These are phyloP conservation scores for Plectrocnemia conspersa DNA, from an alignment of 1,140 invertebrate species.

Conservation along the genomic window DNA sequence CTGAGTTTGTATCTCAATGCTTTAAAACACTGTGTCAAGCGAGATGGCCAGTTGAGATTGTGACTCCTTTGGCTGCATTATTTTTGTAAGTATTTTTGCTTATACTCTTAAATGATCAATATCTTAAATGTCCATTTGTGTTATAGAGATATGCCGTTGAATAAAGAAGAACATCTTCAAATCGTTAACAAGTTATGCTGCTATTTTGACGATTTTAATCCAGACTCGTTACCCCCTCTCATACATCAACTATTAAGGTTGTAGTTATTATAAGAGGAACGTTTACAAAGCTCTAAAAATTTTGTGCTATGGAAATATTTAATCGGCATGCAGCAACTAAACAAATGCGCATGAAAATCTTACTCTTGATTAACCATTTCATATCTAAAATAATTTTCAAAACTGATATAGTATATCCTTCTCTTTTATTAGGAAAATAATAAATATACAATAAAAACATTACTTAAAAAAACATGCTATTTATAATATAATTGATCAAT, in stretches of 20 bases:
- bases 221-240: conserved; percentile 43
- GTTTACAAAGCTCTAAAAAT: no score
- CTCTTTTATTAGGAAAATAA: no score
- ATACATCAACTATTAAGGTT: conserved; percentile 40
- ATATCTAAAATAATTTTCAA: no score
- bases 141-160: conserved; percentile 32
- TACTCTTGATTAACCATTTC: no score
- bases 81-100: conserved; percentile 37
- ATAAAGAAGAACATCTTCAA: conserved; percentile 43
- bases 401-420: no score
- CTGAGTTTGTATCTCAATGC: conserved; percentile 38
- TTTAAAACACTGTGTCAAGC: conserved; percentile 38
- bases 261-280: no score
- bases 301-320: no score
- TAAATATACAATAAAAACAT: no score
- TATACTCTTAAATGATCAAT: conserved; percentile 4
- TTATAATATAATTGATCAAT: no score
- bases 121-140: conserved; percentile 5
- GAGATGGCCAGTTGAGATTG: conserved; percentile 37
- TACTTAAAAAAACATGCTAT: no score
- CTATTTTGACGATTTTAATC: conserved; percentile 39
- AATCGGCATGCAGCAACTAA: no score
- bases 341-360: no score
- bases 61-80: conserved; percentile 38
- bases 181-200: conserved; percentile 40